Evolutionary conservation across 2,797 vertebrate species (phyloP).

Genomic region (Bradypus variegatus): DNA sequence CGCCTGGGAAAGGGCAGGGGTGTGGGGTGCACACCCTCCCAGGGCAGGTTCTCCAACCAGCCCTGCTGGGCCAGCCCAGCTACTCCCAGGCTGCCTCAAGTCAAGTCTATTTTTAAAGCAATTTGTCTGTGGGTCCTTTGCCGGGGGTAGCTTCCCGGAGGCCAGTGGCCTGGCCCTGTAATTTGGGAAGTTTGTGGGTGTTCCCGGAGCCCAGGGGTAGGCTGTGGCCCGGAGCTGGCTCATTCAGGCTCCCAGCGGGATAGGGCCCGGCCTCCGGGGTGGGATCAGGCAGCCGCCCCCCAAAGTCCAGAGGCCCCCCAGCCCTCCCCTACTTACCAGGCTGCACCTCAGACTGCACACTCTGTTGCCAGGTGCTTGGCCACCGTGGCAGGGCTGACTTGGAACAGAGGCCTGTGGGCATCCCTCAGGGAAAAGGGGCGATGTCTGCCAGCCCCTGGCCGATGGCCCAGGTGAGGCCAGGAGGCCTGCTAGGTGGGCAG

Average conservation of each 20-base stretch:
- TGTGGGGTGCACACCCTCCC: not conserved
- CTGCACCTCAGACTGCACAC: not conserved
- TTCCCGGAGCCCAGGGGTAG: constrained; percentile 68
- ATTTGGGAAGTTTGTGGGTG: constrained; percentile 75
- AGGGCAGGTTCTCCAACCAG: not conserved
- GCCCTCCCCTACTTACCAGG: not conserved
- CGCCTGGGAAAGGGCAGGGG: not conserved
- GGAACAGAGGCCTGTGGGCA: not conserved
- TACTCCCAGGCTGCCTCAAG: constrained; percentile 21
- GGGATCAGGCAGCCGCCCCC: not conserved
- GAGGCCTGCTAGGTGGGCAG: not conserved
- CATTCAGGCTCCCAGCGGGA: constrained; percentile 41
- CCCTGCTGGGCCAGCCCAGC: not conserved
- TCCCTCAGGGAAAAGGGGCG: not conserved
- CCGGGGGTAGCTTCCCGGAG: constrained; percentile 52
- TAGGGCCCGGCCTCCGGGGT: not conserved
- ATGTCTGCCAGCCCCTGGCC: not conserved
- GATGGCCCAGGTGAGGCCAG: not conserved
- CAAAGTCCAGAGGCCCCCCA: not conserved
- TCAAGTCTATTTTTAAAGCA: constrained; percentile 77
- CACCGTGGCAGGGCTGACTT: not conserved
- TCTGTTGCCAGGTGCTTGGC: not conserved
- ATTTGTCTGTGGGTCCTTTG: constrained; percentile 69
- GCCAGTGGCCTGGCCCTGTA: constrained; percentile 63
- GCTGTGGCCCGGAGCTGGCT: constrained; percentile 32